Evolutionary conservation across 2,888 invertebrate species (phyloP), one percentile per base, ranked within the genome.

Genomic region (Crocallis elinguaria): DNA sequence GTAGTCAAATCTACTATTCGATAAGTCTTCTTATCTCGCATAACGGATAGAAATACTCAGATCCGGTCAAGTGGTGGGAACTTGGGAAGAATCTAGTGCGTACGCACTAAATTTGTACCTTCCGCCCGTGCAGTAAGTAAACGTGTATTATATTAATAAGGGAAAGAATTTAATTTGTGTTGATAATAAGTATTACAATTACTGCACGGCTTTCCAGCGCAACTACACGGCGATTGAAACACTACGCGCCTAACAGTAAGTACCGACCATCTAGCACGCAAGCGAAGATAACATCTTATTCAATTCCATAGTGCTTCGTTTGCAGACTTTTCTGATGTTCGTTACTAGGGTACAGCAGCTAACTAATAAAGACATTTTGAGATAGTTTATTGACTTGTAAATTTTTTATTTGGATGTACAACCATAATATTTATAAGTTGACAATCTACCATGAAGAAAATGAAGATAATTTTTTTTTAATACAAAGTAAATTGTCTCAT

Each of bases 271-370:
- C 80, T 84, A 83, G 82, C 80, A 78, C 76, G 78, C 75, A 84
- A 88, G 88, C 86, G 66, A 80, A 81, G 63, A 75, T 77, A 27
- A 84, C 82, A 81, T 79, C 80, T 74, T 79, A 82, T 78, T 91
- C 91, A 91, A 91, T 90, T 91, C 90, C 91, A 73, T 81, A 80
- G 88, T 90, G 90, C 90, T 82, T 84, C 76, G 72, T 67, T 77
- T 71, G 71, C 71, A 66, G 73, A 71, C 75, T 73, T 71, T 60
- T 62, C 57, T 60, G 49, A 57, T 53, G 56, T 45, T 49, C 6
- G 21, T 23, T 36, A 33, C 29, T 13, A 36, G 38, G 17, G 39
- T 43, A 49, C 63, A 58, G 57, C 60, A 59, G 63, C 60, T 49
- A 49, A 39, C 49, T 13, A 19, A 9, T 13, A 7, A 3, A 19